These are phyloP conservation scores for Porites lobata DNA, from an alignment of 92 coral and sea anemone species.

Conservation along the genomic window DNA sequence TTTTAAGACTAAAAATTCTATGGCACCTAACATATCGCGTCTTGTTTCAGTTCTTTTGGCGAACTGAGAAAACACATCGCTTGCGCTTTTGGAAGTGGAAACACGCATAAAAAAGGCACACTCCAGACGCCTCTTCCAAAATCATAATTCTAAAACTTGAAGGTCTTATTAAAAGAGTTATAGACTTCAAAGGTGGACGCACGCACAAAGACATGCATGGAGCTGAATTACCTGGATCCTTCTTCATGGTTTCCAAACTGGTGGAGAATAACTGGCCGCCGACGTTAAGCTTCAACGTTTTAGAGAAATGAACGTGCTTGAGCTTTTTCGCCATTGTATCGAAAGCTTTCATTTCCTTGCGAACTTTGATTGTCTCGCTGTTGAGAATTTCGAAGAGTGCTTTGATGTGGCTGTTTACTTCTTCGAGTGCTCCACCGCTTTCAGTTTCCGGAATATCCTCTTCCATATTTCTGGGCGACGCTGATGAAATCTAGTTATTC, in stretches of 20 bases:
- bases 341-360: constrained; percentile 59
- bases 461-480: background rate
- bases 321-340: constrained; percentile 65
- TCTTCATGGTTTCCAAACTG: constrained; percentile 54
- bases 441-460: background rate
- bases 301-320: constrained; percentile 63
- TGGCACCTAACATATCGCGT: too few species aligned
- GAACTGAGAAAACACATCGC: too few species aligned
- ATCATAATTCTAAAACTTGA: too few species aligned
- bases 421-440: constrained; percentile 29
- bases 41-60: too few species aligned
- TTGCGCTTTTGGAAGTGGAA: too few species aligned
- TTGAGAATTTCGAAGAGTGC: constrained; percentile 36
- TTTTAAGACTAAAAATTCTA: too few species aligned
- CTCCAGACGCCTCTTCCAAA: too few species aligned
- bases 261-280: constrained; percentile 70
- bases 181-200: too few species aligned
- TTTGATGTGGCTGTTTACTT: constrained; percentile 22
- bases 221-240: constrained; percentile 68
- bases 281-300: constrained; percentile 54
- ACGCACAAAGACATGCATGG: too few species aligned
- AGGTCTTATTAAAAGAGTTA: too few species aligned
- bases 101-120: too few species aligned
- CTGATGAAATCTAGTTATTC: too few species aligned
- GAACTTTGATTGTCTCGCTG: constrained; percentile 45